A percentile compares a stretch with the other conserved stretches of the same genome.
Evolutionary conservation across 2,113 vertebrate species (phyloP).

Genomic region (Garra rufa): DNA sequence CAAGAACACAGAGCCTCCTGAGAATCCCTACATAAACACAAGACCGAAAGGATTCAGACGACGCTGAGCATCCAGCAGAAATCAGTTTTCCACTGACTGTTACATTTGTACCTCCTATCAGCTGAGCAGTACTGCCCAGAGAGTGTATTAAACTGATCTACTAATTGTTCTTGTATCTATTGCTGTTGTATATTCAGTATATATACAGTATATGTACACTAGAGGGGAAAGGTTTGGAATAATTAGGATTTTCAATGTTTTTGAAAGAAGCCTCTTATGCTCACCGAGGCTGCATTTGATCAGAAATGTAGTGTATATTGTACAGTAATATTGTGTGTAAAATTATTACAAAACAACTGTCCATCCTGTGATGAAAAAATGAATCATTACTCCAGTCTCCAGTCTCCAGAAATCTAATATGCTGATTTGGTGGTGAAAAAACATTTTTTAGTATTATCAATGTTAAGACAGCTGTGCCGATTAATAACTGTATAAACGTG

Average conservation of each 20-base stretch:
- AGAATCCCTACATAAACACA: slow-evolving; percentile 50
- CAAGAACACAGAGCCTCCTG: neutral
- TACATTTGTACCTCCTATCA: slow-evolving; percentile 1
- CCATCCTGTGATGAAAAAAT: too few species aligned
- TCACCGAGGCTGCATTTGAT: neutral
- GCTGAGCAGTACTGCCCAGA: neutral
- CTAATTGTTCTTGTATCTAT: neutral
- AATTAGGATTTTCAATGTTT: neutral
- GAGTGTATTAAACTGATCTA: neutral
- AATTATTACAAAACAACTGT: too few species aligned
- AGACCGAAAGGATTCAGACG: slow-evolving; percentile 31
- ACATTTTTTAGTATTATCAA: too few species aligned
- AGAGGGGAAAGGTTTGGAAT: neutral
- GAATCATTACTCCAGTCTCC: too few species aligned
- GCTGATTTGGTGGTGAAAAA: too few species aligned
- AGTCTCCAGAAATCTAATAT: too few species aligned
- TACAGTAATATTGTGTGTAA: too few species aligned
- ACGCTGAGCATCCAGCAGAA: slow-evolving; percentile 15
- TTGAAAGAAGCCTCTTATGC: neutral
- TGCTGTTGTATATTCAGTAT: neutral
- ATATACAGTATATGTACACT: neutral
- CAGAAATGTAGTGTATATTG: too few species aligned
- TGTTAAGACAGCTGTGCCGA: too few species aligned
- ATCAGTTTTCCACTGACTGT: too few species aligned
- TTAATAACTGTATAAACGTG: too few species aligned